Evolutionary conservation across 2,797 vertebrate species (phyloP).

Genomic region (Geotrypetes seraphini): DNA sequence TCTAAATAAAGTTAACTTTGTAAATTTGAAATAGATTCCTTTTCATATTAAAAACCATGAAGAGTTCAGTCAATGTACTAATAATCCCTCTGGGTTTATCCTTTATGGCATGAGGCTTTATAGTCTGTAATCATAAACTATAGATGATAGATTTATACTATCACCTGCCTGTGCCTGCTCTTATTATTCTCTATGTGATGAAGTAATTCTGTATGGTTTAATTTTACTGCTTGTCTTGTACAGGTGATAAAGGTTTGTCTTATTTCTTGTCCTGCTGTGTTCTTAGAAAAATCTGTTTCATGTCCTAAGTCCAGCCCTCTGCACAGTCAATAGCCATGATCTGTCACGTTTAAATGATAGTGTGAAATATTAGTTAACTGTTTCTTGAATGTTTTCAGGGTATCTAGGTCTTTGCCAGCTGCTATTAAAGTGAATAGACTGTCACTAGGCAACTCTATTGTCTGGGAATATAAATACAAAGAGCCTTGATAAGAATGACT

Average conservation of each 20-base stretch:
- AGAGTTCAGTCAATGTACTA: constrained; percentile 10
- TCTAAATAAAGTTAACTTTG: neutral
- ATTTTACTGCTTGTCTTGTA: constrained; percentile 8
- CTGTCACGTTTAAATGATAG: constrained; percentile 22
- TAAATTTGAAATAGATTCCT: neutral
- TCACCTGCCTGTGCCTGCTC: neutral
- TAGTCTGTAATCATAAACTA: constrained; percentile 14
- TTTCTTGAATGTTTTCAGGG: constrained; percentile 14
- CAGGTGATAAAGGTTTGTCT: neutral
- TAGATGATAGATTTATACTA: constrained; percentile 5
- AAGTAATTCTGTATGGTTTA: constrained; percentile 8
- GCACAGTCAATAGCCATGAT: constrained; percentile 7
- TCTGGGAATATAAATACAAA: constrained; percentile 17
- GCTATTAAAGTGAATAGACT: constrained; percentile 24
- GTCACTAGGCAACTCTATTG: constrained; percentile 33
- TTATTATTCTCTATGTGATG: constrained; percentile 8
- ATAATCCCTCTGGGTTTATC: constrained; percentile 5
- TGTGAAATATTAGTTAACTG: constrained; percentile 32
- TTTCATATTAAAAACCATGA: constrained; percentile 26
- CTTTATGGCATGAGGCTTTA: constrained; percentile 8
- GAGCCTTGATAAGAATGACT: constrained; percentile 19
- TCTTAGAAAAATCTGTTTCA: constrained; percentile 13
- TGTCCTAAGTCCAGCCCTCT: constrained; percentile 8
- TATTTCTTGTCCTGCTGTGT: constrained; percentile 16
- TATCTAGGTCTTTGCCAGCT: constrained; percentile 27